phyloP scores from a whole-genome alignment of 2,113 vertebrate species.

The Mesocricetus auratus region DNA sequence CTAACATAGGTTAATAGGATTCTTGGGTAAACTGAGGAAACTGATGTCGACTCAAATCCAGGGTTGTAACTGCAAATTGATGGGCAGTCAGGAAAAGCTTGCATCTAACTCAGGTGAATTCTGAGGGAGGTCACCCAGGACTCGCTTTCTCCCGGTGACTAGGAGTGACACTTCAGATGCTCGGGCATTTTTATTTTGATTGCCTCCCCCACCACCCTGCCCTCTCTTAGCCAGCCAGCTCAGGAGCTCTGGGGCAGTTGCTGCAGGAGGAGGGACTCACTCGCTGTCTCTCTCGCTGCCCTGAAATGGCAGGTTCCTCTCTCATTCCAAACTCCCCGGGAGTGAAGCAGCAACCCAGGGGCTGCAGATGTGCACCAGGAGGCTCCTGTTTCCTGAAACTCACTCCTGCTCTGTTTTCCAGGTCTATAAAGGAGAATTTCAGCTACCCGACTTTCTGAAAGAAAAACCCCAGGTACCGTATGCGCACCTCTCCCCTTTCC shows the following conservation, averaged over 20 bases:
- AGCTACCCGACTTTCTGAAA: constrained; percentile 98
- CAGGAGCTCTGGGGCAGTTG: background rate
- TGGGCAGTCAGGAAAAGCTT: background rate
- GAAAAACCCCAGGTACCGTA: constrained; percentile 95
- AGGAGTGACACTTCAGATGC: too few species aligned
- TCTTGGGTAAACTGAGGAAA: background rate
- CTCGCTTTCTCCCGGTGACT: background rate
- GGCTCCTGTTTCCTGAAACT: background rate
- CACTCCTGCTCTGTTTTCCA: constrained; percentile 87
- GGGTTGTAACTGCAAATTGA: background rate
- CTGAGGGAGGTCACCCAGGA: background rate
- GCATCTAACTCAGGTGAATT: background rate
- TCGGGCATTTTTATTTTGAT: background rate
- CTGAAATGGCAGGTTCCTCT: background rate
- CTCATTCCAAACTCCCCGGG: background rate
- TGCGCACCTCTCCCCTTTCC: constrained; percentile 82
- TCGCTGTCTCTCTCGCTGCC: background rate
- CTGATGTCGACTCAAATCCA: background rate
- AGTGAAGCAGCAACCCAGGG: background rate
- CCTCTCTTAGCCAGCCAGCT: background rate
- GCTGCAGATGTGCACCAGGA: background rate
- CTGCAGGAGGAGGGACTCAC: background rate
- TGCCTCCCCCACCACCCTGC: background rate
- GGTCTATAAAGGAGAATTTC: constrained; percentile 99
- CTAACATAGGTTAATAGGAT: background rate